Evolutionary conservation across 2,113 vertebrate species (phyloP), one percentile per base, ranked within the genome.

Genomic region (Serranochromis macrocephalus): DNA sequence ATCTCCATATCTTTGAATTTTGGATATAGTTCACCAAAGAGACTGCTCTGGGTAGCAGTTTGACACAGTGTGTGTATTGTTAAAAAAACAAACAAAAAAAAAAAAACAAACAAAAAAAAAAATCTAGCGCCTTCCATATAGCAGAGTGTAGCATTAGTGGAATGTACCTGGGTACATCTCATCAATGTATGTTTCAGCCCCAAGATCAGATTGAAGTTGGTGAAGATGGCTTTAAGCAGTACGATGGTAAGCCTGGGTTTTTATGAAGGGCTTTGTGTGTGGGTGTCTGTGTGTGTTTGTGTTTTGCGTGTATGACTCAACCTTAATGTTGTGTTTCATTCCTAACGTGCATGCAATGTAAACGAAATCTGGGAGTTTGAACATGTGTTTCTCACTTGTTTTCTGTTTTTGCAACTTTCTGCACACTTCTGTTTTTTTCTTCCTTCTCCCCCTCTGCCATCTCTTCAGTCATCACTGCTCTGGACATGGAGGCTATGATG

Each of bases 181-280:
- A 96, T 96, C 94, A 84, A 81, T 96, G 89, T 89, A 95, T 97
- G 91, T 98, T 99, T 97, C 97, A 99, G 98, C 98, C 98, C 93
- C 98, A 99, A 93, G 98, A 99, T 96, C 55, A 99, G 96, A 99
- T 99, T 96, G 95, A 97, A 94, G 96, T 99, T 95, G 96, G 92
- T 93, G 97, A 98, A 96, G 98, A 98, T 96, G 98, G 98, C 93
- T 99, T 99, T 96, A 99, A 99, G 94, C 98, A 99, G 96, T 99
- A 99, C 61, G 98, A 99, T 94, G 98, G 98, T 99, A 99, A 99
- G 97, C 94, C 84, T 63, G 96, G 80, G 92, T 94, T 92, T 95
- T 89, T 90, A 88, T 94, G 81, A 85, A 88, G 89, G 92, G 80
- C 51, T 91, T 80, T 84, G 82, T 73, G 40, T 84, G 73, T 36